Evolutionary conservation across 2,797 vertebrate species (phyloP).

Genomic region (Atherinosoma microstoma): DNA sequence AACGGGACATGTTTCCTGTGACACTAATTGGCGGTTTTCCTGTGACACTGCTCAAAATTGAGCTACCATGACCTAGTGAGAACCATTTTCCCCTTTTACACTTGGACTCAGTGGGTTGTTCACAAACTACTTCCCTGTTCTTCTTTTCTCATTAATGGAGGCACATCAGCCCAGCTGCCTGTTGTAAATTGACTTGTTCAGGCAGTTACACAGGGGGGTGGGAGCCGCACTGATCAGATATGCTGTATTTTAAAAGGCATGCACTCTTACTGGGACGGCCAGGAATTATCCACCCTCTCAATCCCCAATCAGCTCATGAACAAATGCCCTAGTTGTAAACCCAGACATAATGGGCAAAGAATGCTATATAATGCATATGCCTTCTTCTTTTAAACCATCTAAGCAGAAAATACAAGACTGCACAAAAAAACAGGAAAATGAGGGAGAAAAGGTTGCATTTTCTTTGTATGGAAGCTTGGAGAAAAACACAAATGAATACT

Average conservation of each 20-base stretch:
- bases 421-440: conserved; percentile 24
- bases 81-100: conserved; percentile 25
- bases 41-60: not conserved
- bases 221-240: conserved; percentile 52
- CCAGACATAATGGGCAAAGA: conserved; percentile 53
- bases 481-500: conserved; percentile 5
- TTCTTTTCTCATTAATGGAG: conserved; percentile 62
- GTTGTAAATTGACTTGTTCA: conserved; percentile 74
- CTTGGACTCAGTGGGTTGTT: conserved; percentile 39
- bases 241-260: conserved; percentile 65
- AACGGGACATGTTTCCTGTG: not conserved
- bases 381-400: conserved; percentile 32
- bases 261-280: conserved; percentile 43
- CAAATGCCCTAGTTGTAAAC: conserved; percentile 60
- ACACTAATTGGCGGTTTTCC: not conserved
- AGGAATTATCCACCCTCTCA: conserved; percentile 62
- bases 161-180: conserved; percentile 65
- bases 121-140: conserved; percentile 49
- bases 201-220: conserved; percentile 25
- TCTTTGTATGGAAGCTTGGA: conserved; percentile 6
- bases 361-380: conserved; percentile 31
- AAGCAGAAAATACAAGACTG: conserved; percentile 44
- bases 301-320: conserved; percentile 62
- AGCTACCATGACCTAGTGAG: not conserved
- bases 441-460: conserved; percentile 29